Evolutionary conservation across 2,797 vertebrate species (phyloP).

Genomic region (Tamandua tetradactyla): DNA sequence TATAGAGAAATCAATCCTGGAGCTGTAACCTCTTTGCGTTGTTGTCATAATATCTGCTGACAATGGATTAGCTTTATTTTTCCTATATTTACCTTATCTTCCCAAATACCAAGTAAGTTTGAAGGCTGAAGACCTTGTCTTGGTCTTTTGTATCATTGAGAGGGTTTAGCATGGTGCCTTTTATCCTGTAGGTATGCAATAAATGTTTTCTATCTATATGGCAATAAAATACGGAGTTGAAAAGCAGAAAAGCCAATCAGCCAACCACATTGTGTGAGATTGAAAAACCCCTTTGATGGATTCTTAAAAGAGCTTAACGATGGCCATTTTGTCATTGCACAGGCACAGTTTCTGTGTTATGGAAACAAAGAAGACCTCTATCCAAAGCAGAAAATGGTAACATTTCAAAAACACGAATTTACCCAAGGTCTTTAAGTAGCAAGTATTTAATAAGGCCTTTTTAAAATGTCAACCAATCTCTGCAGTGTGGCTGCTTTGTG

Average conservation of each 20-base stretch:
- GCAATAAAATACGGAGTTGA: not conserved
- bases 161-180: not conserved
- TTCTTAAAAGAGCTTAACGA: not conserved
- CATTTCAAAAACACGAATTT: constrained; percentile 42
- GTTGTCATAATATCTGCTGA: not conserved
- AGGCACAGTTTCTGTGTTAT: not conserved
- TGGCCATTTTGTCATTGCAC: not conserved
- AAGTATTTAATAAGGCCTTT: constrained; percentile 25
- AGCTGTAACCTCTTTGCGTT: not conserved
- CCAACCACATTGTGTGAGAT: not conserved
- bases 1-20: constrained; percentile 29
- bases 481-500: not conserved
- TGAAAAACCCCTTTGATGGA: not conserved
- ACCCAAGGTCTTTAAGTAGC: not conserved
- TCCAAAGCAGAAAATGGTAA: not conserved
- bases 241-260: constrained; percentile 46
- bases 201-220: not conserved
- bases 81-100: not conserved
- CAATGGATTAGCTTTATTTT: not conserved
- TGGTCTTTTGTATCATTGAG: not conserved
- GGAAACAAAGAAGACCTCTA: not conserved
- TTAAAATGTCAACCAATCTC: not conserved
- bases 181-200: not conserved
- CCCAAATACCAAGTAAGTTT: not conserved
- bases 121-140: not conserved